Evolutionary conservation across 2,113 vertebrate species (phyloP).

Genomic region (Sigmodon hispidus): DNA sequence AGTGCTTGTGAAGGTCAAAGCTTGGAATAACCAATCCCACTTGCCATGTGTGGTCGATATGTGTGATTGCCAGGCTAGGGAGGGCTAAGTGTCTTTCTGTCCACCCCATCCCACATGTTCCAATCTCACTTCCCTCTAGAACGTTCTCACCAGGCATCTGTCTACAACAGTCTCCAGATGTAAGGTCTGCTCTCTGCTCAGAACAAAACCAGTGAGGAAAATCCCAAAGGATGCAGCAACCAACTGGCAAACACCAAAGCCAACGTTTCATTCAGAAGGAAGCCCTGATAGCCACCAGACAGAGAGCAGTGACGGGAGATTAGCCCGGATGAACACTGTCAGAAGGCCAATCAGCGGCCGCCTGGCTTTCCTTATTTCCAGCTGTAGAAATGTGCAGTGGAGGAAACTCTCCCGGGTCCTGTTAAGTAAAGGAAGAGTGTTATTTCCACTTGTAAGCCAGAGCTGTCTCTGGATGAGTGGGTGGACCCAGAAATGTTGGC

Average conservation of each 20-base stretch:
- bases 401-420: neutral
- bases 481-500: neutral
- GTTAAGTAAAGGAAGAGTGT: neutral
- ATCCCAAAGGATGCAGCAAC: neutral
- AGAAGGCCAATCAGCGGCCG: neutral
- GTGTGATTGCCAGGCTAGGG: neutral
- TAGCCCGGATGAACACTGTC: neutral
- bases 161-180: neutral
- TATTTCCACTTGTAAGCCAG: neutral
- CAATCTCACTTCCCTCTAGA: neutral
- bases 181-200: neutral
- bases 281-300: neutral
- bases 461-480: neutral
- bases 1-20: neutral
- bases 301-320: neutral
- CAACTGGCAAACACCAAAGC: neutral
- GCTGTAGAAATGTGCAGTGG: neutral
- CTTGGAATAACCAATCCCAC: neutral
- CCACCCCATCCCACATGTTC: accelerated
- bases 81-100: neutral
- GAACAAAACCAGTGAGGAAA: neutral
- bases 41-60: accelerated
- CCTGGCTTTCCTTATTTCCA: neutral
- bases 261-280: neutral
- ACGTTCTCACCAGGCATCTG: accelerated